Conservation (phyloP, 1,140 invertebrate species). For the Anastrepha obliqua region DNA sequence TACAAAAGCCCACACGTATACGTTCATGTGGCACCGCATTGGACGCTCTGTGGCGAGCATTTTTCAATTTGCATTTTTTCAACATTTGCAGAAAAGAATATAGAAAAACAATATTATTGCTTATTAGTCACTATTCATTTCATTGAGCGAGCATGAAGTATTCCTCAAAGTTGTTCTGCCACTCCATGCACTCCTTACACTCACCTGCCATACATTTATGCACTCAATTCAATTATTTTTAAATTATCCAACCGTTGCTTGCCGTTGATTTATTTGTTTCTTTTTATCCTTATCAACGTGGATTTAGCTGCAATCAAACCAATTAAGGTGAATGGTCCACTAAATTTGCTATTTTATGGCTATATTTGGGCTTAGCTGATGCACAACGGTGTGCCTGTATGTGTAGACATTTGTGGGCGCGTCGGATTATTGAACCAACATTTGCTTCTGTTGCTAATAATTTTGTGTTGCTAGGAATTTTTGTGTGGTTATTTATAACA, state of each 20-base stretch:
- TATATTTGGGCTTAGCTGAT: background rate
- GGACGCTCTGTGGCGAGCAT: conserved; percentile 27
- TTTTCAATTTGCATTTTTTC: conserved; percentile 34
- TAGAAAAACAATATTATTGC: background rate
- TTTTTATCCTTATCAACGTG: conserved; percentile 42
- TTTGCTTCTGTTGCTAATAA: background rate
- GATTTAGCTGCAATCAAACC: conserved; percentile 27
- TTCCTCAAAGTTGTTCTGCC: background rate
- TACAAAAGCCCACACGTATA: conserved; percentile 85
- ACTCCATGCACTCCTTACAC: background rate
- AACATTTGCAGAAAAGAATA: background rate
- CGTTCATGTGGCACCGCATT: conserved; percentile 56
- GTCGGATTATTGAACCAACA: conserved; percentile 40
- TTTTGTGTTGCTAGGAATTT: conserved; percentile 41
- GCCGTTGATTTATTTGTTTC: background rate
- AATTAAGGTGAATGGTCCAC: conserved; percentile 8
- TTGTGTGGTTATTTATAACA: background rate
- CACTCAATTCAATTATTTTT: conserved; percentile 15
- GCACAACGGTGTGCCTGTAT: background rate
- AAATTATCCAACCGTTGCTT: background rate
- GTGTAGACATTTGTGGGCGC: background rate
- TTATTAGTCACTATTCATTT: background rate
- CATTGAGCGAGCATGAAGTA: background rate
- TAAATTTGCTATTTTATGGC: conserved; percentile 14
- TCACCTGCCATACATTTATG: conserved; percentile 57